phyloP scores from a whole-genome alignment of 2,797 vertebrate species.

The Melanotaenia pygmaea region DNA sequence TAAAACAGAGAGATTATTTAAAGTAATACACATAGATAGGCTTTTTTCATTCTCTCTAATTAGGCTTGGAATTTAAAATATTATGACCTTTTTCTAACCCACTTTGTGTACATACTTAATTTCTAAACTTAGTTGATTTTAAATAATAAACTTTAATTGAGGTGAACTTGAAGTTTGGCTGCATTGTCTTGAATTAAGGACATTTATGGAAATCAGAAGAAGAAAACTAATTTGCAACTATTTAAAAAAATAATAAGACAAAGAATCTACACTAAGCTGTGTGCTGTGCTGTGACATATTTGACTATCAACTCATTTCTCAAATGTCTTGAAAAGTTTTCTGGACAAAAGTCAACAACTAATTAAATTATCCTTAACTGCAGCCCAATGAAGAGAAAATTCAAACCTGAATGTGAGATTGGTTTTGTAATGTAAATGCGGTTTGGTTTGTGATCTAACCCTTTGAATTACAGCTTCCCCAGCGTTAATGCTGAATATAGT shows the following conservation, averaged over 20 bases:
- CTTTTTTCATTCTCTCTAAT: neutral
- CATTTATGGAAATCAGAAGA: neutral
- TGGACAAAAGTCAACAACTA: neutral
- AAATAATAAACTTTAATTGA: conserved; percentile 1
- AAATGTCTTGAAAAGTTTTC: neutral
- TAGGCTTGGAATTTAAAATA: neutral
- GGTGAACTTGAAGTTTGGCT: conserved; percentile 14
- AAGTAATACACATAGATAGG: neutral
- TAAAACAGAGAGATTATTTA: neutral
- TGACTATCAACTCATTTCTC: neutral
- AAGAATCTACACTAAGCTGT: neutral
- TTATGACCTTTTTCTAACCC: neutral
- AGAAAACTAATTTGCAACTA: neutral
- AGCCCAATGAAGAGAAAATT: conserved; percentile 4
- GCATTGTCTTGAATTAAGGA: conserved; percentile 6
- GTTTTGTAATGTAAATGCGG: neutral
- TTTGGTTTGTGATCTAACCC: too few relatives aligned
- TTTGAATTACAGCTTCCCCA: too few relatives aligned
- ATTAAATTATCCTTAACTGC: conserved; percentile 9
- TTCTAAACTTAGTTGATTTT: conserved; percentile 3
- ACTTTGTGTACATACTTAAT: neutral
- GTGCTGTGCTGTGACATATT: neutral
- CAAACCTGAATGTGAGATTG: neutral
- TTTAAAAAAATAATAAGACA: neutral
- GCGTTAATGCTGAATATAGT: too few relatives aligned